Evolutionary conservation across 2,888 invertebrate species (phyloP).

Genomic region (Drosophila pseudotalamancana): DNA sequence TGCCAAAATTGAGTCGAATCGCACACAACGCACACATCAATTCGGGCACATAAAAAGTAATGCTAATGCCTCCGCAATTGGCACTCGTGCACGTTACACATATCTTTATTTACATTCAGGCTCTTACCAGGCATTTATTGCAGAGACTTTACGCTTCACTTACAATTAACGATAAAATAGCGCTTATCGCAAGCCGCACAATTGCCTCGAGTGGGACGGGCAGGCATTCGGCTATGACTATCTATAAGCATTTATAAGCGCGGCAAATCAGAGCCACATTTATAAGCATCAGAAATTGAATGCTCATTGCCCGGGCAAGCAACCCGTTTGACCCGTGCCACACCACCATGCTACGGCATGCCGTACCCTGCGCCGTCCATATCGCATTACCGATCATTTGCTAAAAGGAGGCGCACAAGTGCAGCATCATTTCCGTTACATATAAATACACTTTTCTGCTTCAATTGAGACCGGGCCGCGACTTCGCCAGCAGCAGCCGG

Average conservation of each 20-base stretch:
- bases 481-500: constrained; percentile 55
- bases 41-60: constrained; percentile 67
- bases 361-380: constrained; percentile 8
- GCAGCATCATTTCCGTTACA: constrained; percentile 79
- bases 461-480: constrained; percentile 69
- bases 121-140: constrained; percentile 31
- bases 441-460: constrained; percentile 78
- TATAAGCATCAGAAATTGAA: constrained; percentile 40
- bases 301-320: constrained; percentile 27
- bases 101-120: constrained; percentile 54
- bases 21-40: constrained; percentile 38
- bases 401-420: constrained; percentile 70
- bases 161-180: constrained; percentile 70
- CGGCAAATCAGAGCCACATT: constrained; percentile 58
- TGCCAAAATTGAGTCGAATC: constrained; percentile 11
- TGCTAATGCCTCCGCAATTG: constrained; percentile 59
- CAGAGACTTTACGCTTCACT: constrained; percentile 54
- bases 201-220: constrained; percentile 12
- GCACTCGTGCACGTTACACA: constrained; percentile 44
- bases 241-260: constrained; percentile 67
- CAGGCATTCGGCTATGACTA: constrained; percentile 18
- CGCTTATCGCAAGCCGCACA: constrained; percentile 61
- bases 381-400: constrained; percentile 63
- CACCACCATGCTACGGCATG: background rate
- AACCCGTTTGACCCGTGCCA: constrained; percentile 47